Evolutionary conservation across 2,797 vertebrate genomes (phyloP).

Genomic region (Amblyraja radiata): DNA sequence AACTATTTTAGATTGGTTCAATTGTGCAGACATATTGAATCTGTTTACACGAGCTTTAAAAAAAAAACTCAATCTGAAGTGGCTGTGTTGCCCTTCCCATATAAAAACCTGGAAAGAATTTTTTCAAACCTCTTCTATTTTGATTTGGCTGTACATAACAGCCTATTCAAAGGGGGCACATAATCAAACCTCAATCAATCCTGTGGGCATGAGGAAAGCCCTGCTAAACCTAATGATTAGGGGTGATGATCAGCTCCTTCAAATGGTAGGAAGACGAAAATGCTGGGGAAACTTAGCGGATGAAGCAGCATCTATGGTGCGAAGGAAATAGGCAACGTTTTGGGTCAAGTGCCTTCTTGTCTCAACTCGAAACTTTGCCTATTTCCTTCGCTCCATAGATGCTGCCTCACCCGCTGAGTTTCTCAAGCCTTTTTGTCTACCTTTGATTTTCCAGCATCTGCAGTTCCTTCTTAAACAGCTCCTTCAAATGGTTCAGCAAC

Average conservation of each 20-base stretch:
- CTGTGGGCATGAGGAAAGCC: neutral
- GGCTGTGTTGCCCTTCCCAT: neutral
- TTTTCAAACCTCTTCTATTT: neutral
- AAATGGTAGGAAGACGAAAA: neutral
- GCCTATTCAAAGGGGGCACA: neutral
- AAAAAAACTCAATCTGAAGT: neutral
- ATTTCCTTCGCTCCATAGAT: too few species aligned
- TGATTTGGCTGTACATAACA: neutral
- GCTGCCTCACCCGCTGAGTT: too few species aligned
- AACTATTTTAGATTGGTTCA: conserved; percentile 35
- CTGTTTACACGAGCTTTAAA: neutral
- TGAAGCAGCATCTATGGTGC: too few species aligned
- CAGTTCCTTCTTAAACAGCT: too few species aligned
- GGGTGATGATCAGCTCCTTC: too few species aligned
- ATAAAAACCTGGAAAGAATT: conserved; percentile 25
- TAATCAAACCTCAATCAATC: neutral
- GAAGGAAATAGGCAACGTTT: too few species aligned
- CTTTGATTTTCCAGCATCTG: too few species aligned
- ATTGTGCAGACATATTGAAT: conserved; percentile 27
- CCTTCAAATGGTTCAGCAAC: neutral
- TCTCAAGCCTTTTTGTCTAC: too few species aligned
- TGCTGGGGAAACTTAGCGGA: too few species aligned
- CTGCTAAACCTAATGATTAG: neutral
- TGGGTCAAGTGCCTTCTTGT: too few species aligned
- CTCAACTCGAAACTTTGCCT: too few species aligned